Evolutionary conservation across 2,113 vertebrate species (phyloP).

Genomic region (Marcusenius ussheri): DNA sequence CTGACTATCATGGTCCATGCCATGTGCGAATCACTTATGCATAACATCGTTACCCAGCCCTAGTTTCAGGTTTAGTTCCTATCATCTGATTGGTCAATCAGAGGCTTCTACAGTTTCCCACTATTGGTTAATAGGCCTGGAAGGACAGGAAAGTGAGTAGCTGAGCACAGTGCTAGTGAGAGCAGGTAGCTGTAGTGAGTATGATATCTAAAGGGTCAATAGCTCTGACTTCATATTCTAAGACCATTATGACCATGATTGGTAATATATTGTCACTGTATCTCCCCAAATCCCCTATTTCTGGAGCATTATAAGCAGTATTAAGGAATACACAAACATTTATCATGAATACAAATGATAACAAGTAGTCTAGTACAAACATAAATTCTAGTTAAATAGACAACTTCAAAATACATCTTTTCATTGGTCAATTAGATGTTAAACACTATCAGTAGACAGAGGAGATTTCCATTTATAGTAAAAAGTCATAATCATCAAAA

Average conservation of each 20-base stretch:
- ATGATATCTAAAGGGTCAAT: too few relatives aligned
- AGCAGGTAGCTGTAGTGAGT: background rate
- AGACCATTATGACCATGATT: background rate
- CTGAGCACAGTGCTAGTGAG: background rate
- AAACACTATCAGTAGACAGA: background rate
- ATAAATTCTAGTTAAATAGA: background rate
- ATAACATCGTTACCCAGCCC: background rate
- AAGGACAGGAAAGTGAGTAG: background rate
- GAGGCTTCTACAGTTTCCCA: background rate
- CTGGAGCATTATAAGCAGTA: background rate
- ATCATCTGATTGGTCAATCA: background rate
- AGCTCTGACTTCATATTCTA: background rate
- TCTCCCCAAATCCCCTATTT: background rate
- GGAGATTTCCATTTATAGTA: background rate
- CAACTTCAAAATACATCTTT: background rate
- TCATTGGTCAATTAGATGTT: background rate
- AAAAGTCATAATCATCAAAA: background rate
- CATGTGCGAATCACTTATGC: too few relatives aligned
- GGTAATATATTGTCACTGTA: background rate
- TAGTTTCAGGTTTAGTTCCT: background rate
- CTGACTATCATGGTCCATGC: too few relatives aligned
- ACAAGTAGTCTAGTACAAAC: background rate
- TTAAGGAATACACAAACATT: background rate
- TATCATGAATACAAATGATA: background rate
- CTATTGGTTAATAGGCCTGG: background rate